phyloP scores from a whole-genome alignment of 1,140 invertebrate genomes.

The Oryzaephilus surinamensis region DNA sequence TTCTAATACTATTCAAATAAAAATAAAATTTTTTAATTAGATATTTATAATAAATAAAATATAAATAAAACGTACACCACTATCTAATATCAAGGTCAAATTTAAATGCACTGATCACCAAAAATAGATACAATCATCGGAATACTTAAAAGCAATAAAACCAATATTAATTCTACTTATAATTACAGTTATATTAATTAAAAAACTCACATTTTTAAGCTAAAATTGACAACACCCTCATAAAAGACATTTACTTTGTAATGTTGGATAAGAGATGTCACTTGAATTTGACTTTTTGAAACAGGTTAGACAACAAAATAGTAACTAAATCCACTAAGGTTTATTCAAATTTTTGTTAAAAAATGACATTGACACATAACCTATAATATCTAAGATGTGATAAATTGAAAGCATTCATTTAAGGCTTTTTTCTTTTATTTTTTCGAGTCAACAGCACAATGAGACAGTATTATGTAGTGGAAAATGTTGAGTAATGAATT shows the following conservation, averaged over 20 bases:
- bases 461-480: too few relatives aligned
- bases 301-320: not conserved
- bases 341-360: too few relatives aligned
- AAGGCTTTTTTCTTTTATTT: too few relatives aligned
- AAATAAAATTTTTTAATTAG: not conserved
- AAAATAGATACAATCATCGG: not conserved
- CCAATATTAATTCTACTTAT: conserved; percentile 1
- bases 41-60: conserved; percentile 4
- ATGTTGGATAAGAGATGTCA: conserved; percentile 1
- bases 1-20: not conserved
- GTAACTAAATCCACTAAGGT: too few relatives aligned
- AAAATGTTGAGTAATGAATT: too few relatives aligned
- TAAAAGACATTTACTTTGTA: conserved; percentile 2
- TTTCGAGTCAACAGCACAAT: too few relatives aligned
- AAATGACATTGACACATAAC: too few relatives aligned
- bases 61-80: conserved; percentile 11
- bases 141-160: not conserved
- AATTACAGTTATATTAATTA: conserved; percentile 9
- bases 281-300: conserved; percentile 2
- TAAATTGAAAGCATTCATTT: too few relatives aligned
- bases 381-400: too few relatives aligned
- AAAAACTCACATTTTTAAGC: conserved; percentile 17
- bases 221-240: conserved; percentile 23
- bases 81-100: conserved; percentile 1
- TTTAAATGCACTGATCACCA: not conserved